Percentiles rank a stretch among this genome's conserved stretches.
These are phyloP conservation scores for Notoglanidium macrostoma DNA, from an alignment of 2,797 vertebrate genomes.

Conservation along the genomic window DNA sequence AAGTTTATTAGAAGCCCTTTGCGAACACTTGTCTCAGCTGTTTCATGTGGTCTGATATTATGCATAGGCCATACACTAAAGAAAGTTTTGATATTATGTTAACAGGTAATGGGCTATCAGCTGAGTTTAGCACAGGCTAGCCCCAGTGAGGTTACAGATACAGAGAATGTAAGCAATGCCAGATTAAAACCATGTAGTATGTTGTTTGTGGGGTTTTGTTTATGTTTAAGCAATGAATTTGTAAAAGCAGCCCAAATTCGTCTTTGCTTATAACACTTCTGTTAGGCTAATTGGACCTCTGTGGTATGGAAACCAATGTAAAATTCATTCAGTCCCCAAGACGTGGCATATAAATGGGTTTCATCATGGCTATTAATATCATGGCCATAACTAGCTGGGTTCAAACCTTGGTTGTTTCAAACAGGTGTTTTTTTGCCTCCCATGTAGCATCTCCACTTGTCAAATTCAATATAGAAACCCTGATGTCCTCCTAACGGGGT, in stretches of 20 bases:
- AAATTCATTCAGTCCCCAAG: background rate
- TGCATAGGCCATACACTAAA: background rate
- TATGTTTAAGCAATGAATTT: background rate
- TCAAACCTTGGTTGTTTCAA: background rate
- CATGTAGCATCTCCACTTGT: background rate
- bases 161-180: background rate
- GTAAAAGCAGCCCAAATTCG: background rate
- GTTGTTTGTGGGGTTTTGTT: no score
- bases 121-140: background rate
- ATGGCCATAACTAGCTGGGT: background rate
- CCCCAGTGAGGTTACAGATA: background rate
- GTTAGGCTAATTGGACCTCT: background rate
- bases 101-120: background rate
- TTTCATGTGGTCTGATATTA: constrained; percentile 25
- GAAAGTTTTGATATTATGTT: background rate
- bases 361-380: background rate
- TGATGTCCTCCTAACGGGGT: background rate
- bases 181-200: background rate
- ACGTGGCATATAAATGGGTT: background rate
- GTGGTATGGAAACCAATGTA: background rate
- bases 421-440: background rate
- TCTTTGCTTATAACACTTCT: background rate
- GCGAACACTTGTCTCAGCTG: constrained; percentile 22
- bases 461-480: background rate
- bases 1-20: constrained; percentile 38